A percentile compares a stretch with the other conserved stretches of the same genome.
phyloP scores from a whole-genome alignment of 30 jellyfish, hydroid and myxozoan genomes.

The Hydractinia symbiolongicarpus region DNA sequence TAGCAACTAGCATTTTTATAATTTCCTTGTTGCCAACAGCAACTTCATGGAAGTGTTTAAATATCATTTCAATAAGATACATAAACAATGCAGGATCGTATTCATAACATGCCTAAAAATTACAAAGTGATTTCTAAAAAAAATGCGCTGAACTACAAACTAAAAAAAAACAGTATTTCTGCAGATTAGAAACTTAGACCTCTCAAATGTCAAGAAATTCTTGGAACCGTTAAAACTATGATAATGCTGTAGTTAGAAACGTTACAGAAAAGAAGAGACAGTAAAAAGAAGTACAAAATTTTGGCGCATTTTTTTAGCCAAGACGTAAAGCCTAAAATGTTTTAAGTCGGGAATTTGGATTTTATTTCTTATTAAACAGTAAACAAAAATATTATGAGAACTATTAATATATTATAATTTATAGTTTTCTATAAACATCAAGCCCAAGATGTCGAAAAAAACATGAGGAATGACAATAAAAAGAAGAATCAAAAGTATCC shows the following conservation, averaged over 20 bases:
- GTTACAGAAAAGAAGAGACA: no score
- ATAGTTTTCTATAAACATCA: no score
- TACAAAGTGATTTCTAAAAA: neutral
- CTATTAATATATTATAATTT: no score
- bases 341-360: no score
- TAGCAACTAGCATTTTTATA: conserved; percentile 51
- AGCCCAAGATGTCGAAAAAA: no score
- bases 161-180: neutral
- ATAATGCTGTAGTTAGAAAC: neutral
- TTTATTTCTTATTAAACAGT: no score
- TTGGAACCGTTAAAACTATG: neutral
- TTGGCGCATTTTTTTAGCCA: no score
- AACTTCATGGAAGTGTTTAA: conserved; percentile 43
- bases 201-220: neutral
- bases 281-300: no score
- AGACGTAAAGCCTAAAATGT: no score
- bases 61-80: conserved; percentile 42
- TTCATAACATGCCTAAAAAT: conserved; percentile 64
- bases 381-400: no score
- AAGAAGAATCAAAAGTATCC: no score
- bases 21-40: conserved; percentile 69
- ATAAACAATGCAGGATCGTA: conserved; percentile 73
- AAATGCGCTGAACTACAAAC: neutral
- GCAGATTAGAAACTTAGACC: neutral
- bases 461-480: no score